These are phyloP conservation scores for Rhinella marina DNA, from an alignment of 2,797 vertebrate genomes.

Conservation along the genomic window DNA sequence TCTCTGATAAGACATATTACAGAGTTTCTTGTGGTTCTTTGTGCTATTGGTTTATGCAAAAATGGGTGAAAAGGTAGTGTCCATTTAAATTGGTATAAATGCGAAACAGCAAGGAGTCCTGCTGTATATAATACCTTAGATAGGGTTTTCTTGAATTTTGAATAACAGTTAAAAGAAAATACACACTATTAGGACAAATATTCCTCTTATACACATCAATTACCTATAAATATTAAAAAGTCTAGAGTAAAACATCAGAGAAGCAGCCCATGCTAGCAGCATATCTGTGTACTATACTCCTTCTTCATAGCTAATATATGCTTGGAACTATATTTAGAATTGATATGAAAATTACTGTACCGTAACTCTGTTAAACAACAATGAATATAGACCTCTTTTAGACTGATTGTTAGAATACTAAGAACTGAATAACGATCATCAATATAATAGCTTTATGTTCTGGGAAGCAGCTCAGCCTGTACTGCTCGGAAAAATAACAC, in stretches of 20 bases:
- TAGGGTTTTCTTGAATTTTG: not conserved
- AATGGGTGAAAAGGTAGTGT: too few species aligned
- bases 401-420: constrained; percentile 1
- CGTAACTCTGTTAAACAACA: constrained; percentile 31
- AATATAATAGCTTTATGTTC: constrained; percentile 49
- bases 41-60: too few species aligned
- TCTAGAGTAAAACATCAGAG: not conserved
- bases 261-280: not conserved
- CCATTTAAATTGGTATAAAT: not conserved
- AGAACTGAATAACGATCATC: constrained; percentile 42
- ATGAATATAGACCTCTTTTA: constrained; percentile 19
- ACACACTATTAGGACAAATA: not conserved
- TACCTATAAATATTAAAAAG: not conserved
- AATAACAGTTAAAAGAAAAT: not conserved
- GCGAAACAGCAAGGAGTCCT: not conserved
- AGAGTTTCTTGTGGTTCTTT: too few species aligned
- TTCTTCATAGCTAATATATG: not conserved
- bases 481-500: constrained; percentile 32
- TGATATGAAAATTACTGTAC: constrained; percentile 2
- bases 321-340: constrained; percentile 9
- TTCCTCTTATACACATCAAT: not conserved
- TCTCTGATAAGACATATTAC: too few species aligned
- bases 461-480: constrained; percentile 22
- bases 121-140: not conserved
- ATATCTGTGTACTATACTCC: not conserved